Base-by-base conservation (phyloP, 1,140 invertebrate genomes). In the Scaptomyza graminum region DNA sequence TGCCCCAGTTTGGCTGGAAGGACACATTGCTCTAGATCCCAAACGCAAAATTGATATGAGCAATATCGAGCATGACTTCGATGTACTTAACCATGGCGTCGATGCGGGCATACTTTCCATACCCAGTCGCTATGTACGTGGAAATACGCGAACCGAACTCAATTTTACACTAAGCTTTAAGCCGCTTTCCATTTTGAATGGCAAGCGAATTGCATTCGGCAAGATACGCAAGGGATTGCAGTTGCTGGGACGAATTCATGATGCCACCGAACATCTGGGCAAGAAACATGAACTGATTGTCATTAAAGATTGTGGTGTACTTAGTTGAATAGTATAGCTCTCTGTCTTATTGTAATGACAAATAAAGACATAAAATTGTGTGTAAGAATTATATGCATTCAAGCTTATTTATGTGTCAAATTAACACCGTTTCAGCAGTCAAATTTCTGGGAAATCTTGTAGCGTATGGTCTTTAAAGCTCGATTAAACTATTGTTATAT, bases 101-200 rank as follows among this genome's bases (percentile, higher is more conserved):
- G 83, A 80, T 15, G 76, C 88, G 0, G 88, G 88, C 4, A 90
- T 90, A 12, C 72, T 90, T 5, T 89, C 88, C 12, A 88, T 90
- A 9, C 78, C 88, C 34, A 73, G 79, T 12, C 83, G 88, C 15
- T 81, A 84, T 44, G 82, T 84, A 7, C 68, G 89, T 7, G 72
- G 74, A 13, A 70, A 61, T 11, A 12, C 55, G 5, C 50, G 74
- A 1, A 57, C 60, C 11, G 44, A 54, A 0, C 50, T 90, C 2
- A 90, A 76, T 39, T 90, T 90, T 15, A 76, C 79, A 44, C 72
- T 90, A 22, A 90, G 88, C 50, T 88, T 90, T 46, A 88, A 90
- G 49, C 88, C 88, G 6, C 18, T 90, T 12, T 72, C 79, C 4
- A 80, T 75, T 12, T 25, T 90, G 0, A 90, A 90, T 67, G 88